Evolutionary conservation across 23 tunicate species (phyloP), one percentile per base, ranked within the genome.

Genomic region (Diplosoma virens): DNA sequence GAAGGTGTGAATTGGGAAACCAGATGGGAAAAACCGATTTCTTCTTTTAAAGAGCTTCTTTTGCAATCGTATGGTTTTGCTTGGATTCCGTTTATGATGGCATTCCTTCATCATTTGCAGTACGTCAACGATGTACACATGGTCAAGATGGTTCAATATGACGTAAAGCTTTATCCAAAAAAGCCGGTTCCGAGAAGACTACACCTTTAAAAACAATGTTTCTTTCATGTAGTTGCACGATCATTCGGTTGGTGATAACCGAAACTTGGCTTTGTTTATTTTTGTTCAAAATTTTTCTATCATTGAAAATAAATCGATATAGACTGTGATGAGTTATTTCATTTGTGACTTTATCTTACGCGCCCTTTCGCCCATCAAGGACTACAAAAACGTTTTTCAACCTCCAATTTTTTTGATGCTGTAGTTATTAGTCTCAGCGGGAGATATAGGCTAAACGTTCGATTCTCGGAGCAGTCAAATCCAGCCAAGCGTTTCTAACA

Each of bases 111-210:
- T 46, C 71, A 81, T 27, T 32, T 58, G 25, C 86, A 82, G 30
- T 75, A 82, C 47, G 60, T 25, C 20, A 82, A 75, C 32, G 87
- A 82, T 75, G 81, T 82, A 2, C 68, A 28, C 20, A 55, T 66
- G 56, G 71, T 82, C 11, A 58, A 81, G 1, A 58, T 79, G 58
- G 87, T 82, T 11, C 63, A 75, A 1, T 82, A 79, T 30, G 55
- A 82, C 30, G 87, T 82, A 18, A 82, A 82, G 45, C 81, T 82
- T 25, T 75, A 74, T 32, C 87, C 87, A 2, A 48, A 75, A 30
- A 82, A 82, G 27, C 87, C 87, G 1, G 25, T 33, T 6, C 48
- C 54, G 2, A 11, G 67, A 46, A 37, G 30, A 28, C 20, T 2
- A 1, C 84, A 69, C 21, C 32, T 80, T 32, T 71, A 77, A 77